These are phyloP conservation scores for Macquaria ambigua DNA, from an alignment of 2,113 vertebrate genomes.

Conservation along the genomic window DNA sequence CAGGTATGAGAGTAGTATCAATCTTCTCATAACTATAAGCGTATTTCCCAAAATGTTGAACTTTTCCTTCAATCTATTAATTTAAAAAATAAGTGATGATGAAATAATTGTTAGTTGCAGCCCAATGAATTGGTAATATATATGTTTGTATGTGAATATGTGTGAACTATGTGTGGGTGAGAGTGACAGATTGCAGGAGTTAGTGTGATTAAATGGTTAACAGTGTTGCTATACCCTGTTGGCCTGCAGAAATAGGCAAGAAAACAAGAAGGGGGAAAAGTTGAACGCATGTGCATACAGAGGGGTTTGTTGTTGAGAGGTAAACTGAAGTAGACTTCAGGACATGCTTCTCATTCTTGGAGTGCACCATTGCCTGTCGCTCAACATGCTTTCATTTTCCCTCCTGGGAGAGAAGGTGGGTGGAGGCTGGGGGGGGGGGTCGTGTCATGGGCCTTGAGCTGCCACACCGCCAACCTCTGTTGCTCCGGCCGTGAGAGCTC, in stretches of 20 bases:
- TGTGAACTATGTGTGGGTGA: not conserved
- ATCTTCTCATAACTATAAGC: not conserved
- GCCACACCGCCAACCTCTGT: constrained; percentile 55
- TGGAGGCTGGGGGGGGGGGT: not conserved
- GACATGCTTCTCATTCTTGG: constrained; percentile 82
- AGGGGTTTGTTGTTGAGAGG: constrained; percentile 32
- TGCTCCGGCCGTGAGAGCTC: constrained; percentile 45
- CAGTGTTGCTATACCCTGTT: not conserved
- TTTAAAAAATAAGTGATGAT: not conserved
- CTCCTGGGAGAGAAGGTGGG: constrained; percentile 34
- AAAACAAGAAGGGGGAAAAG: not conserved
- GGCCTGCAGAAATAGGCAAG: not conserved
- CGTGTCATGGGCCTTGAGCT: constrained; percentile 50
- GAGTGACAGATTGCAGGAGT: not conserved
- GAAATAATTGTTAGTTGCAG: not conserved
- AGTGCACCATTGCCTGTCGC: constrained; percentile 67
- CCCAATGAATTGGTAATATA: not conserved
- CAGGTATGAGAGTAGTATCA: not conserved
- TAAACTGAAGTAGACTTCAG: constrained; percentile 55
- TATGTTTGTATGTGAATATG: too few relatives aligned
- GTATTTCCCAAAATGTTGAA: not conserved
- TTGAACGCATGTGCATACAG: not conserved
- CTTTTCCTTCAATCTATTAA: not conserved
- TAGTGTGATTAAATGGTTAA: not conserved
- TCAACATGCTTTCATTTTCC: constrained; percentile 76